phyloP scores from a whole-genome alignment of 1,140 invertebrate species.

The Popillia japonica region DNA sequence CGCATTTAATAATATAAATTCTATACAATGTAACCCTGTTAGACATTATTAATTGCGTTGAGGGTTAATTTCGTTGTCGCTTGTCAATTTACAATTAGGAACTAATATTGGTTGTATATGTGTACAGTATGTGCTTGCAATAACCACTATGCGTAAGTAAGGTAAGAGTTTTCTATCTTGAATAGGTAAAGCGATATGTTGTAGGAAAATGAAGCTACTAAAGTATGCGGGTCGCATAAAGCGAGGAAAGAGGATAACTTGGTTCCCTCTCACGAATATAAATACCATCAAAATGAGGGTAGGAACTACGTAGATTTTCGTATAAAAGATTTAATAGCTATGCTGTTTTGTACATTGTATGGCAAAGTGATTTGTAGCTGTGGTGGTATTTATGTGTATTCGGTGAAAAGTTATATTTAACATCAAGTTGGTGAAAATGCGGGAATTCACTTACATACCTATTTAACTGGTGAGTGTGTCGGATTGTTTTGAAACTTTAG shows the following conservation, averaged over 20 bases:
- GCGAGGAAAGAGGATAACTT: background rate
- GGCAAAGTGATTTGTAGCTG: background rate
- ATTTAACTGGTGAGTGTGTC: background rate
- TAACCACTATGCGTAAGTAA: background rate
- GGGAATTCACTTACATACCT: background rate
- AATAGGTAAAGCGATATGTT: background rate
- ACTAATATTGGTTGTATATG: background rate
- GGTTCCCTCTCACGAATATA: background rate
- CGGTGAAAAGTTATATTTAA: background rate
- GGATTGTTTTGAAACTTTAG: background rate
- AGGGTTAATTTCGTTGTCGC: background rate
- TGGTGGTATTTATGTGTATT: background rate
- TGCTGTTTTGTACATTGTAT: background rate
- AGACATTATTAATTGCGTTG: background rate
- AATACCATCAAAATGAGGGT: background rate
- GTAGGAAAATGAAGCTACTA: background rate
- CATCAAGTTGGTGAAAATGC: background rate
- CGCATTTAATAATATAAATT: slow-evolving; percentile 1
- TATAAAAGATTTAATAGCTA: background rate
- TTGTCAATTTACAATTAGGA: slow-evolving; percentile 3
- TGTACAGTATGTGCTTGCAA: background rate
- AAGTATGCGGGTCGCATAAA: background rate
- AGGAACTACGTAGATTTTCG: background rate
- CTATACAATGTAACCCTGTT: background rate
- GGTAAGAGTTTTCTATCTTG: background rate